Base-by-base conservation (phyloP, 2,888 invertebrate species). In the Nycteola revayana region DNA sequence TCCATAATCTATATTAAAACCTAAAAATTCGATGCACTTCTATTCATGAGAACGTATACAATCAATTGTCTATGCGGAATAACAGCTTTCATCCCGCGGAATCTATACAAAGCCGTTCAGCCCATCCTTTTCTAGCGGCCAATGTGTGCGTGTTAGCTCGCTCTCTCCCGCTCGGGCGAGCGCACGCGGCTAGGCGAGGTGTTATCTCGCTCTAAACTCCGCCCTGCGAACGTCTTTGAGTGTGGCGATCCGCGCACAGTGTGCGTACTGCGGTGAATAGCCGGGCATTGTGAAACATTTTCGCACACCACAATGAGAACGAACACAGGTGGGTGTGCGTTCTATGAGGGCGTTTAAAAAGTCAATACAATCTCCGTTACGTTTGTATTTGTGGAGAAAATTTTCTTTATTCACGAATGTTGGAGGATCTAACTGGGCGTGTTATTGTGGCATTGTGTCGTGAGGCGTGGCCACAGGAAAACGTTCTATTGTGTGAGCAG, bases 291-390 rank as follows among this genome's bases (percentile, higher is more conserved):
- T 84, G 74, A 69, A 75, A 73, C 65, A 66, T 67, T 70, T 73
- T 74, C 78, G 82, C 86, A 87, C 87, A 87, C 85, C 62, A 81
- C 81, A 83, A 81, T 75, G 75, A 56, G n/a, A n/a, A n/a, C n/a
- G n/a, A 49, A 53, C 62, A 60, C 78, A 82, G 85, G 84, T 86
- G 86, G 86, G 78, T 75, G 86, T 84, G 75, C 62, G 75, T 64
- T 84, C 81, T 80, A 82, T 75, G 78, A 81, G 84, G 87, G 86
- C 87, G 86, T 87, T 85, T 83, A 83, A 86, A 87, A 88, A 87
- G 86, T 88, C 87, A 84, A 87, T 86, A 86, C 82, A 82, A 84
- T 85, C 80, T 76, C 75, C 69, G 64, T 76, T 74, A 72, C 75
- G 74, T 76, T 73, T 75, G 77, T 79, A 69, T 82, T 83, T 77